phyloP scores from a whole-genome alignment of 1,140 invertebrate genomes.

The Apis cerana region DNA sequence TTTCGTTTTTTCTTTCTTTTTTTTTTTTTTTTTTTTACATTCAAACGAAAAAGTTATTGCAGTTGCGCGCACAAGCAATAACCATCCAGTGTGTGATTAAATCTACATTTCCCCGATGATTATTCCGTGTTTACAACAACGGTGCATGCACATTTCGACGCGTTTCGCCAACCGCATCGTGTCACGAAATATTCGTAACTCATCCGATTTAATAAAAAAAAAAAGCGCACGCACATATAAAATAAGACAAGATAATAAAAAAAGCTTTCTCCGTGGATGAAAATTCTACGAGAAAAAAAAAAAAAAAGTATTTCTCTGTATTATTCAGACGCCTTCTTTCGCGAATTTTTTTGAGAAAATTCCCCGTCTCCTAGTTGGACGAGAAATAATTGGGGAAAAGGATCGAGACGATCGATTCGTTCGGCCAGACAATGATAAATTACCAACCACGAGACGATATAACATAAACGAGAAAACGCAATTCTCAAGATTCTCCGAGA shows the following conservation, averaged over 20 bases:
- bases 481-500: neutral
- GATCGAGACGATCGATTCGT: too few relatives aligned
- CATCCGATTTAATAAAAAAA: neutral
- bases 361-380: too few relatives aligned
- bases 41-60: too few relatives aligned
- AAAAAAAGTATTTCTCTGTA: slow-evolving; percentile 7
- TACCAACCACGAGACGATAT: neutral
- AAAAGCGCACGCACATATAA: neutral
- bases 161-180: neutral
- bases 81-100: slow-evolving; percentile 14
- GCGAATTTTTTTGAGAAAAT: neutral
- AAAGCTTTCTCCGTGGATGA: neutral
- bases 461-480: neutral
- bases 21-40: neutral
- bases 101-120: slow-evolving; percentile 2
- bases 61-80: neutral
- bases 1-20: neutral
- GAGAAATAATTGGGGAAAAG: too few relatives aligned
- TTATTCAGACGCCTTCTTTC: slow-evolving; percentile 7
- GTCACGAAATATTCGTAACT: neutral
- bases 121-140: neutral
- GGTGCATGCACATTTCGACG: neutral
- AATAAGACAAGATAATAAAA: neutral
- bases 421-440: neutral
- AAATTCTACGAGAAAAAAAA: neutral